Base-by-base conservation (phyloP, 1,140 invertebrate genomes). In the Aethina tumida region DNA sequence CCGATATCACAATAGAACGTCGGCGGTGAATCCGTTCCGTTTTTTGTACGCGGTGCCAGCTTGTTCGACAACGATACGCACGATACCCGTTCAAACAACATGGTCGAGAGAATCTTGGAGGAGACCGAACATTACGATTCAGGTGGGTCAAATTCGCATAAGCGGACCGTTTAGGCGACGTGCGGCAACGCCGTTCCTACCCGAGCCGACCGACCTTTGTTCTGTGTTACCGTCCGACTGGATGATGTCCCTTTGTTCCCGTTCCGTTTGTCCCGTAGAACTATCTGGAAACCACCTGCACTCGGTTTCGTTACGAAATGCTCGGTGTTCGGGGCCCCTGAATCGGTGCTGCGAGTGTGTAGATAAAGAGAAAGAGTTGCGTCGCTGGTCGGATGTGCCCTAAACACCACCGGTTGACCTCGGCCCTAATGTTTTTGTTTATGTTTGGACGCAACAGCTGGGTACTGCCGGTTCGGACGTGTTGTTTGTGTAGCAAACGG, bases 91-190 rank as follows among this genome's bases (percentile, higher is more conserved):
- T 37, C 41, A 45, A 39, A 32, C 48, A 48, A 48, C 35, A 60
- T 60, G 58, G 58, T 60, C 43, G 58, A 60, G 37, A 50, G 55
- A 38, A 60, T 60, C 32, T 47, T 58, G 27, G 58, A 60, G 45
- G 58, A 60, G 52, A 40, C 47, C 20, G 58, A 60, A 42, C 52
- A 52, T 48, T 58, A 49, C 38, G 54, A 56, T 35, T 39, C 50
- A 50, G 54, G 54, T 56, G 37, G 36, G 52, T 53, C 20, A 5
- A 32, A 14, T 7, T 16, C 19, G 15, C 14, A n/a, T 24, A n/a
- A n/a, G n/a, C n/a, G n/a, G n/a, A n/a, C n/a, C n/a, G n/a, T n/a
- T n/a, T n/a, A n/a, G n/a, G n/a, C n/a, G n/a, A n/a, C n/a, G n/a
- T n/a, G n/a, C n/a, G n/a, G n/a, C n/a, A n/a, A n/a, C n/a, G n/a